These are phyloP conservation scores for Arrhopalites spinosus DNA, from an alignment of 2,888 invertebrate genomes.

Conservation along the genomic window DNA sequence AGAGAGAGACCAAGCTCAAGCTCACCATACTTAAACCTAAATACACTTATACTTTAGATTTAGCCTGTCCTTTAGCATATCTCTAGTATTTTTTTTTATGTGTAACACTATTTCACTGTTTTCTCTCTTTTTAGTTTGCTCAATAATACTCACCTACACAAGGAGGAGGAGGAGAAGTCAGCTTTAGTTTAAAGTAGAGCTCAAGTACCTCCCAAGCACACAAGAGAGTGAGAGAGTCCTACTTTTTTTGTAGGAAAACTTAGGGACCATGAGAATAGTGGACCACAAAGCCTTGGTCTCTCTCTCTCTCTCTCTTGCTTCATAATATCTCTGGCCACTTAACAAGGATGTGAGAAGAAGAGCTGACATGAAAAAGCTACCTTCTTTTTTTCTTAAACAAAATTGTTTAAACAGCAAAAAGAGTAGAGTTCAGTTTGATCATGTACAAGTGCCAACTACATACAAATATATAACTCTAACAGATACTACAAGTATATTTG, in stretches of 20 bases:
- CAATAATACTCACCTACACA: not conserved
- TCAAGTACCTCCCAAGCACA: not conserved
- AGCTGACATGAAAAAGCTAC: not conserved
- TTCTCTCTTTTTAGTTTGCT: not conserved
- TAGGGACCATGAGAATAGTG: no score
- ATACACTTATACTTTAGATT: not conserved
- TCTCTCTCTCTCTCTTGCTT: not conserved
- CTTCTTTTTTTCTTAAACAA: no score
- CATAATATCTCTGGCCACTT: not conserved
- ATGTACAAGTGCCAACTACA: no score
- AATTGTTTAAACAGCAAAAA: no score
- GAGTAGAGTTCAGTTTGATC: no score
- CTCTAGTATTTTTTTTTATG: not conserved
- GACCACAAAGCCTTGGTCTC: no score
- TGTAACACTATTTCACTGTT: not conserved
- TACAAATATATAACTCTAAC: no score
- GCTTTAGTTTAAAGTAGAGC: no score
- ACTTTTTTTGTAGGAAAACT: no score
- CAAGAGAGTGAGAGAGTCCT: not conserved
- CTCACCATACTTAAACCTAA: not conserved
- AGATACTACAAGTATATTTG: no score
- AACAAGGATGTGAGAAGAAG: conserved; percentile 9
- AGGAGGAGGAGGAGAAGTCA: not conserved
- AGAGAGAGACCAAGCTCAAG: not conserved
- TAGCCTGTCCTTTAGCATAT: not conserved